Base-by-base conservation (phyloP, 64 coral and sea anemone species). In the Anthopleura sola region DNA sequence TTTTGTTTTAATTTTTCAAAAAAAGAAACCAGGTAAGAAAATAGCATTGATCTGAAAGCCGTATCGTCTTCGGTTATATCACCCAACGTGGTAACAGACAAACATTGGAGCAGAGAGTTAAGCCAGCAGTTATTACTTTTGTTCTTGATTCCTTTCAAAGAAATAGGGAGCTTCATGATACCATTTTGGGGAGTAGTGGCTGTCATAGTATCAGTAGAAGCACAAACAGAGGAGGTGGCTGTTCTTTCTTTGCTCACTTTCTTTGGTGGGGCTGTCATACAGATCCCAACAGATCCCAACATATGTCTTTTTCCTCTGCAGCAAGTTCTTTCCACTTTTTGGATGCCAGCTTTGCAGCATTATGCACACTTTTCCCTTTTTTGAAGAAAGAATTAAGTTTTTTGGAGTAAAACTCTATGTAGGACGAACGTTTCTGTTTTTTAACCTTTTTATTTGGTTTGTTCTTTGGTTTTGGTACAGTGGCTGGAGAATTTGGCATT, bases 231-330 rank as follows among this genome's bases (percentile, higher is more conserved):
- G 66, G 5, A 16, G 1, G 49, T 14, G 49, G 49, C 12, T 1
- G 1, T 51, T 16, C 12, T 51, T 51, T 5, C 1, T 14, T 5
- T 51, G 9, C 4, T 48, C 4, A 3, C 46, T 48, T 48, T 51
- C 49, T 5, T 10, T 51, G 49, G 49, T 51, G 49, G 49, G 49
- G 49, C 49, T 51, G 9, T 51, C 5, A 2, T 3, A 44, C 39
- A 7, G 7, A 44, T 7, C 2, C 39, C 39, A 44, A 2, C 7
- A 3, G 39, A 44, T 7, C 39, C 7, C 7, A 38, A 17, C 37
- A 79, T 79, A 78, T 28, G 28, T 46, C 76, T 79, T 79, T 47
- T 32, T 79, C 76, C 7, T 79, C 76, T 48, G 44, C 17, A 79
- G 37, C 36, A 38, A 47, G 39, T 79, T 46, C 2, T 8, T 79